Evolutionary conservation across 1,140 invertebrate species (phyloP), one percentile per base, ranked within the genome.

Genomic region (Diploscapter pachys): DNA sequence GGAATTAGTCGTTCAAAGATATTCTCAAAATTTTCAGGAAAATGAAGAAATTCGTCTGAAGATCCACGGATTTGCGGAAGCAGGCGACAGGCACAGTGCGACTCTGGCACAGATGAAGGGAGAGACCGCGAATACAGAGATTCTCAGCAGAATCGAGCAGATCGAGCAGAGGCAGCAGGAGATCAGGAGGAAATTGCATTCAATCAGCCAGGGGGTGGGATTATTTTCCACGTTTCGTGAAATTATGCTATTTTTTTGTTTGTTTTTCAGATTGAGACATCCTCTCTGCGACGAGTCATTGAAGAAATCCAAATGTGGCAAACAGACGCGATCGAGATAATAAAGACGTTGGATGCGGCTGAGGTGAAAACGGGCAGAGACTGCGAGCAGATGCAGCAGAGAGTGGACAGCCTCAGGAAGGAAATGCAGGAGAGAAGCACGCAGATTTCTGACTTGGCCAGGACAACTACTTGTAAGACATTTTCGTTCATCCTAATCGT

Each of bases 291-390:
- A 62, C 75, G 71, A 13, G 72, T 78, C 4, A 56, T 75, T 0
- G 76, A 78, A 70, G 76, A 78, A 50, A 77, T 78, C 64, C 62
- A 78, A 54, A 78, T 78, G 75, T 78, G 77, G 75, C 69, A 72
- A n/a, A 64, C 63, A 48, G 75, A 76, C 55, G 52, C 75, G 13
- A 65, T 65, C 6, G 70, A 76, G 51, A 72, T 72, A 4, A 72
- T 76, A 11, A 66, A 72, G 48, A 64, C 68, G 70, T 66, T 73
- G 50, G 75, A 72, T 57, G 61, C 61, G 48, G 65, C 59, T 63
- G 54, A 52, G 53, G 61, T 70, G 68, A 70, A 70, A 51, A 70
- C 68, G 3, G 71, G 31, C 31, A 31, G 31, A 31, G 31, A 31
- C 31, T 31, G 31, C 31, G 31, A 31, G 31, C 31, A 31, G 31